Evolutionary conservation across 2,888 invertebrate genomes (phyloP).

Genomic region (Embidobia sp.): DNA sequence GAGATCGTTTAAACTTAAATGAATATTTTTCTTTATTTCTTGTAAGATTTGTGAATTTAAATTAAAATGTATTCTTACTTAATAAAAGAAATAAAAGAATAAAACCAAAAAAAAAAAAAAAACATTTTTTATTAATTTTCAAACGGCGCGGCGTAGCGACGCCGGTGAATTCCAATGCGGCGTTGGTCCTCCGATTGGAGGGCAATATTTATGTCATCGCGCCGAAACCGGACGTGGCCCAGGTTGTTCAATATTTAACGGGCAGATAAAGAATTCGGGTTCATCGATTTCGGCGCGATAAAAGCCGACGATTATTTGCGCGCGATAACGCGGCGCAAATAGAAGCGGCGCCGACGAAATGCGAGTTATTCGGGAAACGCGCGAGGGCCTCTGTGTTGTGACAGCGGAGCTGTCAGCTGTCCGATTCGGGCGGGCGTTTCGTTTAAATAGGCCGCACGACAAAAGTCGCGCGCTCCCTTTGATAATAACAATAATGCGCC

Average conservation of each 20-base stretch:
- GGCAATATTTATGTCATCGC: slow-evolving; percentile 16
- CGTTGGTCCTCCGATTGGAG: not conserved
- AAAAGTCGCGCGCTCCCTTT: slow-evolving; percentile 41
- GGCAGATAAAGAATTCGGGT: slow-evolving; percentile 42
- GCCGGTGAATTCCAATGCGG: too few relatives aligned
- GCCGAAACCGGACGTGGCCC: slow-evolving; percentile 39
- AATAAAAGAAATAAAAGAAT: too few relatives aligned
- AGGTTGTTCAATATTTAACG: slow-evolving; percentile 47
- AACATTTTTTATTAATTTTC: too few relatives aligned
- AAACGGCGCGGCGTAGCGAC: too few relatives aligned
- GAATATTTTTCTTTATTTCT: too few relatives aligned
- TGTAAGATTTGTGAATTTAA: too few relatives aligned
- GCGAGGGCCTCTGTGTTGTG: slow-evolving; percentile 31
- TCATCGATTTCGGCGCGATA: slow-evolving; percentile 46
- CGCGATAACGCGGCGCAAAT: slow-evolving; percentile 42
- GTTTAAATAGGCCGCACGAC: slow-evolving; percentile 29
- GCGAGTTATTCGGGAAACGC: slow-evolving; percentile 39
- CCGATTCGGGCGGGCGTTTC: slow-evolving; percentile 13
- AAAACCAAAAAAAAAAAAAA: too few relatives aligned
- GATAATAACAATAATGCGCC: slow-evolving; percentile 48
- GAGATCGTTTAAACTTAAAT: too few relatives aligned
- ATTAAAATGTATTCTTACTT: too few relatives aligned
- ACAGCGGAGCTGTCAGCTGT: slow-evolving; percentile 45
- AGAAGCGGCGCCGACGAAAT: slow-evolving; percentile 37
- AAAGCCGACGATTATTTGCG: slow-evolving; percentile 40